Percentiles rank a stretch among this genome's conserved stretches.
phyloP scores from a whole-genome alignment of 92 coral and sea anemone genomes.

The Scolanthus callimorphus region DNA sequence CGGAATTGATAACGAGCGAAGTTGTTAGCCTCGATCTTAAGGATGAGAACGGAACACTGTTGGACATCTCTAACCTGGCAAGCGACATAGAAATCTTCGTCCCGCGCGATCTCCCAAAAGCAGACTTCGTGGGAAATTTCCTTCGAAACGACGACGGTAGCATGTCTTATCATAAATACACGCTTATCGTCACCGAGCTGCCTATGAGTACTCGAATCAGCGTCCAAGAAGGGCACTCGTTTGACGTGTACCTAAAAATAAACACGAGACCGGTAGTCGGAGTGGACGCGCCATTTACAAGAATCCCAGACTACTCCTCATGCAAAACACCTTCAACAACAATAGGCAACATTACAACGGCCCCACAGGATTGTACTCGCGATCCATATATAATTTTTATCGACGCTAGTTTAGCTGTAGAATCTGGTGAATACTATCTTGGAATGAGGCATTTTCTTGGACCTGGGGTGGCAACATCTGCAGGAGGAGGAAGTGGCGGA shows the following conservation, averaged over 20 bases:
- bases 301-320: constrained; percentile 41
- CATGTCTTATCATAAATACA: constrained; percentile 16
- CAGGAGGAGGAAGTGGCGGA: background rate
- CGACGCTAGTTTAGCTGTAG: constrained; percentile 2
- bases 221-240: constrained; percentile 1
- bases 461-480: background rate
- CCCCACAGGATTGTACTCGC: background rate
- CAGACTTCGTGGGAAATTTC: constrained; percentile 5
- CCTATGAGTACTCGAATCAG: constrained; percentile 22
- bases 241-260: constrained; percentile 32
- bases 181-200: constrained; percentile 9
- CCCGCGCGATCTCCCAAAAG: constrained; percentile 18
- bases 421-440: constrained; percentile 35
- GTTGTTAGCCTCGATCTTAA: constrained; percentile 26
- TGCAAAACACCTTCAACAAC: constrained; percentile 1
- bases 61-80: constrained; percentile 20
- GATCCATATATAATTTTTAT: constrained; percentile 37
- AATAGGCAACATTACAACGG: background rate
- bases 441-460: constrained; percentile 12
- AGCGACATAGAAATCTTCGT: constrained; percentile 29
- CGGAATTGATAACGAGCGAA: constrained; percentile 15
- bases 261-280: constrained; percentile 21
- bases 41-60: background rate
- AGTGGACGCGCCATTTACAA: constrained; percentile 7
- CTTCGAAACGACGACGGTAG: constrained; percentile 20